Evolutionary conservation across 2,888 invertebrate genomes (phyloP), one percentile per base, ranked within the genome.

Genomic region (Nomada flava): DNA sequence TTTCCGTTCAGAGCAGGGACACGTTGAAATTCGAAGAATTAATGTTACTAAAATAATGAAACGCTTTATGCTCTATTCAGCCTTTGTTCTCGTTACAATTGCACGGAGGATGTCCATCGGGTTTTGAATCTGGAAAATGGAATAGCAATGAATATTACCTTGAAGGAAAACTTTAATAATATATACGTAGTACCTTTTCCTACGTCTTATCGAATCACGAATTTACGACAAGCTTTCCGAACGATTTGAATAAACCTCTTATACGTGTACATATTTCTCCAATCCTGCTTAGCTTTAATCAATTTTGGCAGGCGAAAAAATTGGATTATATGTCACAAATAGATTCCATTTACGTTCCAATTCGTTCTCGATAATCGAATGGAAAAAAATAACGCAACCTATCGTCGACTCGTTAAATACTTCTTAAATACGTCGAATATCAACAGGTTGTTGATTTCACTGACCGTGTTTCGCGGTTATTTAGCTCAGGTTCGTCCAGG

Each of bases 391-490:
- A 83, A 69, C 70, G 64, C 47, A 59, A 71, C 74, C 50, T 26
- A 55, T 69, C 65, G 64, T 20, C 26, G 13, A 15, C 42, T 53
- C 65, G 67, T 60, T 71, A 26, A 44, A 10, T 44, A 70, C 67
- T 89, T 86, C 89, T 89, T 89, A 89, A 89, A 89, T 84, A 84
- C 84, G 79, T 74, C 64, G 83, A 88, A 85, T 89, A 89, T 89
- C 89, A 89, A 89, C 89, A 89, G 89, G 89, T 89, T 87, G 89
- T 89, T 88, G 85, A 88, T 86, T 86, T 89, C 67, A 63, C 78
- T 86, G 83, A 82, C 83, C 86, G 75, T 78, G 83, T 85, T 83
- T 76, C 80, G 44, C 67, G 89, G 77, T 85, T 86, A 88, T 88
- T 88, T 84, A 86, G 83, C 79, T 76, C 65, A 59, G 52, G 71